Conservation (phyloP, 2,888 invertebrate genomes). For the Muscina levida region DNA sequence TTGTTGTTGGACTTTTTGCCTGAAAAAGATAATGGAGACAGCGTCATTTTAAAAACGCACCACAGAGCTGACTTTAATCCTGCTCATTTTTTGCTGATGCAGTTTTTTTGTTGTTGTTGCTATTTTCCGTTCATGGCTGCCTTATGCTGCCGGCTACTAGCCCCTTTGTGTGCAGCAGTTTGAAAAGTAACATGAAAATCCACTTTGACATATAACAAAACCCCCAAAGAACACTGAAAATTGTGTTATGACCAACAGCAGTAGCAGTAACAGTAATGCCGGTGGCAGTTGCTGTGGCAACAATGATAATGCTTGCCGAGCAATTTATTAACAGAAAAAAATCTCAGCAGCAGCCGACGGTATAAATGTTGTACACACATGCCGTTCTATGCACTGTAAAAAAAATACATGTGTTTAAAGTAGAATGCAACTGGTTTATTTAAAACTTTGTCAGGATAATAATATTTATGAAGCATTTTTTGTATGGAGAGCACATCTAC, state of each 20-base stretch:
- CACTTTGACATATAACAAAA: constrained; percentile 53
- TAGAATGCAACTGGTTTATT: no score
- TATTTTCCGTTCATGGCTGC: neutral
- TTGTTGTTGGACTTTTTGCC: no score
- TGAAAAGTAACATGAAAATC: constrained; percentile 55
- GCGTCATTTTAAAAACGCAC: constrained; percentile 39
- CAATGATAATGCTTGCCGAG: neutral
- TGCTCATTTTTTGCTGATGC: neutral
- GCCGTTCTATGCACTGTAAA: no score
- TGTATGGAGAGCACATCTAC: no score
- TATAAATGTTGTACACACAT: neutral
- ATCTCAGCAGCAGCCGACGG: neutral
- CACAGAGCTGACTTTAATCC: constrained; percentile 32
- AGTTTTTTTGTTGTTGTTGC: neutral
- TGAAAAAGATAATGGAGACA: no score
- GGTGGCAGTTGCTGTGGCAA: neutral
- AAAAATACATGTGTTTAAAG: no score
- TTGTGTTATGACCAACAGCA: constrained; percentile 42
- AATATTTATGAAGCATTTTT: no score
- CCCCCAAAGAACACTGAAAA: constrained; percentile 27
- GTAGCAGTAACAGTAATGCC: constrained; percentile 23
- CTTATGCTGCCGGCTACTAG: no score
- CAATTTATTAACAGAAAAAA: neutral
- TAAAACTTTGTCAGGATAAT: no score
- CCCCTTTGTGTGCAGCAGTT: constrained; percentile 5